Percentiles rank a stretch among this genome's conserved stretches.
These are phyloP conservation scores for Poeciliopsis gracilis DNA, from an alignment of 2,797 vertebrate species.

Conservation along the genomic window DNA sequence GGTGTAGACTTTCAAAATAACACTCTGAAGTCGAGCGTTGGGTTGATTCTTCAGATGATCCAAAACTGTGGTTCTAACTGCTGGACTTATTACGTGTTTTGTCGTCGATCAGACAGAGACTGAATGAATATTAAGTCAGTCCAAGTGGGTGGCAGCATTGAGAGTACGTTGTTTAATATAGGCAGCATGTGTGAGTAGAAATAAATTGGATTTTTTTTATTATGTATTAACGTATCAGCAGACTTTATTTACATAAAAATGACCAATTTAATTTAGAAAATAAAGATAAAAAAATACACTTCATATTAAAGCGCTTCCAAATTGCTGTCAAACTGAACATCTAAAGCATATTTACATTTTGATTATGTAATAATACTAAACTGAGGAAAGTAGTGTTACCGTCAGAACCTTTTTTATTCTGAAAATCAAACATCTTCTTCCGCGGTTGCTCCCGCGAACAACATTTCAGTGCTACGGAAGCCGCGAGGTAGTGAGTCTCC, in stretches of 20 bases:
- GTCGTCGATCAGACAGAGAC: background rate
- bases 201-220: background rate
- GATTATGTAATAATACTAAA: background rate
- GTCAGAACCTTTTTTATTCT: constrained; percentile 11
- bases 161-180: background rate
- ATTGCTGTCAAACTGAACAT: background rate
- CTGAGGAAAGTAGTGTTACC: background rate
- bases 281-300: background rate
- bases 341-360: background rate
- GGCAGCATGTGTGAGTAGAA: background rate
- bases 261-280: background rate
- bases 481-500: constrained; percentile 19
- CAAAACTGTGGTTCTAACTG: background rate
- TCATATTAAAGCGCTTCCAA: background rate
- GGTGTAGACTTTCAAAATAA: background rate
- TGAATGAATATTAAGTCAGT: background rate
- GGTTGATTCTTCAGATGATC: background rate
- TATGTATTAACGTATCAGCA: background rate
- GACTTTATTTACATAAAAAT: background rate
- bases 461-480: constrained; percentile 48
- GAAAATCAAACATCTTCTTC: constrained; percentile 22
- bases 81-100: background rate
- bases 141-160: background rate
- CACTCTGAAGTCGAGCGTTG: background rate
- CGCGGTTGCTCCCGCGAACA: background rate